These are phyloP conservation scores for Pseudomyrmex flavicornis DNA, from an alignment of 1,140 invertebrate species.

Conservation along the genomic window DNA sequence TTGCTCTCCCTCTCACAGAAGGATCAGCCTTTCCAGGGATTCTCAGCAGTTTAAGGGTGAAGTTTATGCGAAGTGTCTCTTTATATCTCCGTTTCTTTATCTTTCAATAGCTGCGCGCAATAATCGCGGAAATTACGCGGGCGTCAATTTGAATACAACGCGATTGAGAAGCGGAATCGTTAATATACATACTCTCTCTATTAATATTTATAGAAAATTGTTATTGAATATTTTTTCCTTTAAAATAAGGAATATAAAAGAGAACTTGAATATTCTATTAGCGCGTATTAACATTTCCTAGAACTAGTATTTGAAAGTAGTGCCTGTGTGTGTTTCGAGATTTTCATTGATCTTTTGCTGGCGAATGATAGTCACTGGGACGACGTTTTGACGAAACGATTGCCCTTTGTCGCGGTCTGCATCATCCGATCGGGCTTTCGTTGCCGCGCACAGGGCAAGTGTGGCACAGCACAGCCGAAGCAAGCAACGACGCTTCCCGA, in stretches of 20 bases:
- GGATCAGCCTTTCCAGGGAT: conserved; percentile 76
- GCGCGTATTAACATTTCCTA: conserved; percentile 18
- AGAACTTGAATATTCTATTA: not conserved
- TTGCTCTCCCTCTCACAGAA: conserved; percentile 67
- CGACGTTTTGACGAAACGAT: conserved; percentile 54
- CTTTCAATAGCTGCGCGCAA: not conserved
- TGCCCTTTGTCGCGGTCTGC: conserved; percentile 57
- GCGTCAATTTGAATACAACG: not conserved
- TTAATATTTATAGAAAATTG: not conserved
- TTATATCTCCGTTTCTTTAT: not conserved
- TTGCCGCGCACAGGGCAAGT: conserved; percentile 75
- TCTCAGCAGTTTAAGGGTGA: conserved; percentile 70
- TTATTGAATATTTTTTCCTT: not conserved
- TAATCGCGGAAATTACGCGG: not conserved
- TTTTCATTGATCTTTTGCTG: not conserved
- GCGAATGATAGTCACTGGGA: conserved; percentile 74
- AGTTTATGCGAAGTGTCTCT: conserved; percentile 4
- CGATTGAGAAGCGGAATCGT: not conserved
- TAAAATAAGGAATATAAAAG: not conserved
- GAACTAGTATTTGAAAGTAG: not conserved
- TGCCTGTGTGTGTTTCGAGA: not conserved
- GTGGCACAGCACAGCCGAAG: conserved; percentile 54
- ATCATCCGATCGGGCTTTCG: conserved; percentile 33
- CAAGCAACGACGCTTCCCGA: conserved; percentile 14
- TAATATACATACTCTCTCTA: no score